Evolutionary conservation across 2,797 vertebrate genomes (phyloP).

Genomic region (Ispidina lecontei): DNA sequence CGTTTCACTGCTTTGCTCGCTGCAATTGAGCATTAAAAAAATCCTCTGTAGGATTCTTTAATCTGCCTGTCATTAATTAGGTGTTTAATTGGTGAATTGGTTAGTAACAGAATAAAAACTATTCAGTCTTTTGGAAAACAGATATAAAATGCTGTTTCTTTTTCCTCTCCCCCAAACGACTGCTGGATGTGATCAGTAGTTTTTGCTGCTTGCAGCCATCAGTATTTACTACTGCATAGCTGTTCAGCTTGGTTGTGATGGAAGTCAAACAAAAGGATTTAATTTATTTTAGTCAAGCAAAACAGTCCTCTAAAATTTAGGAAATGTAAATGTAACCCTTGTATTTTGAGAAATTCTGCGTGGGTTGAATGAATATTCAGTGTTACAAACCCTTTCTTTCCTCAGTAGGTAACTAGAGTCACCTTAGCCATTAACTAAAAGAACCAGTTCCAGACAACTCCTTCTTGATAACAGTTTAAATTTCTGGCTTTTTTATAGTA

Average conservation of each 20-base stretch:
- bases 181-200: not conserved
- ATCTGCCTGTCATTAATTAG: not conserved
- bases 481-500: not conserved
- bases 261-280: not conserved
- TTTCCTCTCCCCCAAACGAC: not conserved
- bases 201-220: not conserved
- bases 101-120: not conserved
- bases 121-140: conserved; percentile 1
- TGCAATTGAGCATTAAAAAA: not conserved
- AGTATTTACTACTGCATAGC: not conserved
- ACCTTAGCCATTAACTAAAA: not conserved
- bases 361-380: not conserved
- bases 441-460: not conserved
- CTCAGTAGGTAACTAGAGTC: not conserved
- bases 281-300: not conserved
- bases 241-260: not conserved
- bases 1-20: not conserved
- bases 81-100: not conserved
- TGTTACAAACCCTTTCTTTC: not conserved
- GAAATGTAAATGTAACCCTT: not conserved
- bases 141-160: not conserved
- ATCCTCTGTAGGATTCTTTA: not conserved
- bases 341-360: not conserved
- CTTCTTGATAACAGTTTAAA: not conserved
- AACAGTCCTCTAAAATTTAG: not conserved